These are phyloP conservation scores for Leucophenga maculata DNA, from an alignment of 2,888 invertebrate genomes.

Conservation along the genomic window DNA sequence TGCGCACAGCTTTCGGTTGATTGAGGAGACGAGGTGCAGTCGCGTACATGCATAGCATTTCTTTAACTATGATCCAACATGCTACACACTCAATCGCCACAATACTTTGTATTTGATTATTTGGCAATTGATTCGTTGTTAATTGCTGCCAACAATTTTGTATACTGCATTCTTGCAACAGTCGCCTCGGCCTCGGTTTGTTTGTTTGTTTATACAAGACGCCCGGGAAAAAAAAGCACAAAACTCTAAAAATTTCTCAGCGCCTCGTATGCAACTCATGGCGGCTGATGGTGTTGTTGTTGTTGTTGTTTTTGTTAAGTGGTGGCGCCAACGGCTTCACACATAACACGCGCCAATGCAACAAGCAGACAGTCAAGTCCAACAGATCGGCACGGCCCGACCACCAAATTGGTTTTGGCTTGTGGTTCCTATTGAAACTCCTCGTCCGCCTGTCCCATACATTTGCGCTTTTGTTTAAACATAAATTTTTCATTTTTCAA, in stretches of 20 bases:
- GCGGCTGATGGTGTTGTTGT: slow-evolving; percentile 23
- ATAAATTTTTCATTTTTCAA: slow-evolving; percentile 65
- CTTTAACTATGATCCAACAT: no score
- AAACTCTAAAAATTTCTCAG: background rate
- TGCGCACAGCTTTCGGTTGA: background rate
- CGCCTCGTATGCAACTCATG: background rate
- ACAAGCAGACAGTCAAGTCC: background rate
- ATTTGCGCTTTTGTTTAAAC: slow-evolving; percentile 57
- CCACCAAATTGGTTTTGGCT: no score
- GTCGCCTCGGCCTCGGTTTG: slow-evolving; percentile 16
- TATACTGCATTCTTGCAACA: background rate
- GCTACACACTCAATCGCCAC: background rate
- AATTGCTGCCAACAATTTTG: slow-evolving; percentile 7
- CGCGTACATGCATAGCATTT: no score
- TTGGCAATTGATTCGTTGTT: slow-evolving; percentile 20
- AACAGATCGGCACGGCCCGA: slow-evolving; percentile 21
- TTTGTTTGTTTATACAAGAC: slow-evolving; percentile 58
- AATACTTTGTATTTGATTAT: slow-evolving; percentile 20
- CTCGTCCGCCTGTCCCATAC: slow-evolving; percentile 46
- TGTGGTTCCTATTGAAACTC: no score
- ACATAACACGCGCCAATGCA: slow-evolving; percentile 16
- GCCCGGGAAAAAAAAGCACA: background rate
- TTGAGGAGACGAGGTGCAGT: background rate
- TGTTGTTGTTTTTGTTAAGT: slow-evolving; percentile 60
- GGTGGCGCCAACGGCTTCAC: slow-evolving; percentile 58